Evolutionary conservation across 2,888 invertebrate species (phyloP).

Genomic region (Cremastinae sp.): DNA sequence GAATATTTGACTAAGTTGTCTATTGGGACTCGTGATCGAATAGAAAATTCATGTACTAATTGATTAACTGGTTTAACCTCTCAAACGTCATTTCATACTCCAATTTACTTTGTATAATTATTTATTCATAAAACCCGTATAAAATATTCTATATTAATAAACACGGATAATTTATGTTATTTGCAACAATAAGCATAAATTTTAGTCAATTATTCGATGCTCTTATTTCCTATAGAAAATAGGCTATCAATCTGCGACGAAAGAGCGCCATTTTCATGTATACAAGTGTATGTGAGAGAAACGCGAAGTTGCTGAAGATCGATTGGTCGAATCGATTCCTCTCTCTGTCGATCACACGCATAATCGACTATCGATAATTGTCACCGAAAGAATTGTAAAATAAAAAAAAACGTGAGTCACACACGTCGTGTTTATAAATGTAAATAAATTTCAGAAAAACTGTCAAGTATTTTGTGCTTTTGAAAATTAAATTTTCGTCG

Average conservation of each 20-base stretch:
- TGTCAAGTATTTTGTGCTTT: not conserved
- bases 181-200: conserved; percentile 11
- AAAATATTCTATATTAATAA: not conserved
- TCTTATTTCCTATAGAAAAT: not conserved
- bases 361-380: too few relatives aligned
- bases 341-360: too few relatives aligned
- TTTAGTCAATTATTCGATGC: conserved; percentile 1
- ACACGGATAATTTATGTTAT: not conserved
- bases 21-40: not conserved
- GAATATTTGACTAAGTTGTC: not conserved
- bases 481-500: not conserved
- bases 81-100: conserved; percentile 19
- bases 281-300: too few relatives aligned
- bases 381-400: too few relatives aligned
- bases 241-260: too few relatives aligned
- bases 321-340: too few relatives aligned
- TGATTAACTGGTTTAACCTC: conserved; percentile 29
- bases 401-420: too few relatives aligned
- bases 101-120: not conserved
- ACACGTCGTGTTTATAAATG: too few relatives aligned
- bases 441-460: too few relatives aligned
- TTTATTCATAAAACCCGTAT: not conserved
- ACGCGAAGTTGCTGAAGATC: too few relatives aligned
- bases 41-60: not conserved
- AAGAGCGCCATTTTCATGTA: too few relatives aligned